Conservation (phyloP, 1,140 invertebrate species). For the Drosophila persimilis region DNA sequence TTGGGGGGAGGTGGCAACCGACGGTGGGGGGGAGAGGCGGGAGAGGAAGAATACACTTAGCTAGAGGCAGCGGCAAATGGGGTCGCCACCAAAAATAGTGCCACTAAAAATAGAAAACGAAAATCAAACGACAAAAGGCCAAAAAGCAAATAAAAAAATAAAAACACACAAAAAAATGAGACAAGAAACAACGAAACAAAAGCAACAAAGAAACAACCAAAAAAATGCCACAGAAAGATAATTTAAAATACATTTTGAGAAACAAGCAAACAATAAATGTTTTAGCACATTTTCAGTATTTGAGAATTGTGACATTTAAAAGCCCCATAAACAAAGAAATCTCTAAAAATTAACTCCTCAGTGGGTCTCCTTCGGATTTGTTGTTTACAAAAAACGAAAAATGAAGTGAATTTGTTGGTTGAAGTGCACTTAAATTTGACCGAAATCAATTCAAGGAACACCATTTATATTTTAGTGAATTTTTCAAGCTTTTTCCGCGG, state of each 20-base stretch:
- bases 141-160: conserved; percentile 32
- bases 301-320: conserved; percentile 49
- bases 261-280: conserved; percentile 31
- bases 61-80: conserved; percentile 37
- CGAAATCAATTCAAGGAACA: neutral
- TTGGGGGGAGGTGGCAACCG: neutral
- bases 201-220: neutral
- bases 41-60: conserved; percentile 23
- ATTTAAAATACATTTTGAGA: conserved; percentile 17
- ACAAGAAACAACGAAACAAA: neutral
- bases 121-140: conserved; percentile 36
- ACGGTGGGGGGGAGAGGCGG: neutral
- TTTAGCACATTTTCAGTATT: conserved; percentile 40
- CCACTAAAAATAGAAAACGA: conserved; percentile 54
- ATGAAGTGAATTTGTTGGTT: neutral
- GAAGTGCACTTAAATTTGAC: too few species aligned
- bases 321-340: conserved; percentile 36
- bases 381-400: too few species aligned
- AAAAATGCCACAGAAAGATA: conserved; percentile 15
- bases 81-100: conserved; percentile 49
- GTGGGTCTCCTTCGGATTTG: neutral
- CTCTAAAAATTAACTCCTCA: neutral
- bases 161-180: conserved; percentile 12
- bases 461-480: conserved; percentile 7
- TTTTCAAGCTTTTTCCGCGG: conserved; percentile 9